A percentile compares a stretch with the other conserved stretches of the same genome.
Conservation (phyloP, 2,888 invertebrate species). For the Pandemis heparana region DNA sequence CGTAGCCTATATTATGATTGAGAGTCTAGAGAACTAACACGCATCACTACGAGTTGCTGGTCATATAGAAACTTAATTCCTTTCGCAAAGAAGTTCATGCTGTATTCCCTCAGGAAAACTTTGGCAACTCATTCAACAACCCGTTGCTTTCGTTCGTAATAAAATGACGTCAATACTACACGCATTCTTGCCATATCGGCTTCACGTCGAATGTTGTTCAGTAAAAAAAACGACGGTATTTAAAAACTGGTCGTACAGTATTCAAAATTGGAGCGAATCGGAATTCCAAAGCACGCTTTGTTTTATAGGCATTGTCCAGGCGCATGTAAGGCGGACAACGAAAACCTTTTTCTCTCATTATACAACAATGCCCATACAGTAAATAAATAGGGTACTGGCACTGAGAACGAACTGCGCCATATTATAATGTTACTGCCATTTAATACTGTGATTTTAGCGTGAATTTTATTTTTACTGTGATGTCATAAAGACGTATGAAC, state of each 20-base stretch:
- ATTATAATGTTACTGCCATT: conserved; percentile 41
- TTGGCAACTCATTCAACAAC: too few relatives aligned
- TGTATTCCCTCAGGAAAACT: too few relatives aligned
- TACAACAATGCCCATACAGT: conserved; percentile 60
- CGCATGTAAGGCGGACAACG: conserved; percentile 50
- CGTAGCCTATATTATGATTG: too few relatives aligned
- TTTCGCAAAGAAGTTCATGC: too few relatives aligned
- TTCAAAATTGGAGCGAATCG: conserved; percentile 43
- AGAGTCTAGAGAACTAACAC: too few relatives aligned
- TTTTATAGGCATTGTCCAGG: conserved; percentile 61
- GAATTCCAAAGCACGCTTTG: conserved; percentile 52
- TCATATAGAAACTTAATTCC: too few relatives aligned
- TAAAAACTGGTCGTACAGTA: conserved; percentile 30
- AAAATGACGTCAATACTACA: background rate
- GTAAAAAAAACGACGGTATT: conserved; percentile 24
- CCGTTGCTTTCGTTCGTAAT: background rate
- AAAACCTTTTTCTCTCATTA: conserved; percentile 63
- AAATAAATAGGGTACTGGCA: conserved; percentile 52
- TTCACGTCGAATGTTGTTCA: conserved; percentile 3
- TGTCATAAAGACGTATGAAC: conserved; percentile 6
- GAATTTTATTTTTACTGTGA: conserved; percentile 19
- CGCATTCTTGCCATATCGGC: background rate
- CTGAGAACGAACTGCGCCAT: conserved; percentile 45
- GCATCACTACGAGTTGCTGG: too few relatives aligned
- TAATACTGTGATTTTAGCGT: conserved; percentile 25